Percentiles rank a stretch among this genome's conserved stretches.
phyloP scores from a whole-genome alignment of 2,113 vertebrate species.

The Beaufortia kweichowensis region DNA sequence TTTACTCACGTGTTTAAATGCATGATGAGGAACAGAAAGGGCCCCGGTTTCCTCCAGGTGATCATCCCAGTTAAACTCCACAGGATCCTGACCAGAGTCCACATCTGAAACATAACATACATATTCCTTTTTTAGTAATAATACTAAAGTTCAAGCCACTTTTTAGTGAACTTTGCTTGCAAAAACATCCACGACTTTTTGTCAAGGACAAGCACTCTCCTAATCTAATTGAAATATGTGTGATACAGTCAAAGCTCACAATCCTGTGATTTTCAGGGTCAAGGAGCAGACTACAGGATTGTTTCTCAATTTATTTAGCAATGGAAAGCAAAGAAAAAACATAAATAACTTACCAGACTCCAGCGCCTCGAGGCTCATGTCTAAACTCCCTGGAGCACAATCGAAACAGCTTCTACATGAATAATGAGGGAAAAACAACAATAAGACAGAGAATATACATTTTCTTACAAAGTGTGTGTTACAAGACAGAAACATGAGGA shows the following conservation, averaged over 20 bases:
- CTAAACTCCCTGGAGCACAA: slow-evolving; percentile 66
- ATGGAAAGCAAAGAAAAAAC: background rate
- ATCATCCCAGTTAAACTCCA: slow-evolving; percentile 96
- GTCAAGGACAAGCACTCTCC: background rate
- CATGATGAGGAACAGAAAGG: slow-evolving; percentile 86
- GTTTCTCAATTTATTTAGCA: background rate
- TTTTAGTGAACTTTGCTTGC: background rate
- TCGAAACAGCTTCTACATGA: slow-evolving; percentile 62
- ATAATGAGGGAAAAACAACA: slow-evolving; percentile 43
- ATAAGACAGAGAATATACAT: background rate
- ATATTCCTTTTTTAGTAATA: too few relatives aligned
- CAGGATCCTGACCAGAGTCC: slow-evolving; percentile 86
- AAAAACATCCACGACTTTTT: background rate
- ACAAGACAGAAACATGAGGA: slow-evolving; percentile 19
- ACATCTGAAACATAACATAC: slow-evolving; percentile 74
- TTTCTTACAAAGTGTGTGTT: background rate
- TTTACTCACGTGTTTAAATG: slow-evolving; percentile 92
- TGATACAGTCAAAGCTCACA: background rate
- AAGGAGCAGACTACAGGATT: background rate
- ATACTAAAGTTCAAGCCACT: too few relatives aligned
- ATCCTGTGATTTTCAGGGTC: slow-evolving; percentile 1
- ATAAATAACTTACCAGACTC: slow-evolving; percentile 72
- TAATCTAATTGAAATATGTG: background rate
- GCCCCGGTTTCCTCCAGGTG: slow-evolving; percentile 93
- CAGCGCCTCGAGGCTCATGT: slow-evolving; percentile 71